Base-by-base conservation (phyloP, 2,113 vertebrate species). In the Xerus inauris region DNA sequence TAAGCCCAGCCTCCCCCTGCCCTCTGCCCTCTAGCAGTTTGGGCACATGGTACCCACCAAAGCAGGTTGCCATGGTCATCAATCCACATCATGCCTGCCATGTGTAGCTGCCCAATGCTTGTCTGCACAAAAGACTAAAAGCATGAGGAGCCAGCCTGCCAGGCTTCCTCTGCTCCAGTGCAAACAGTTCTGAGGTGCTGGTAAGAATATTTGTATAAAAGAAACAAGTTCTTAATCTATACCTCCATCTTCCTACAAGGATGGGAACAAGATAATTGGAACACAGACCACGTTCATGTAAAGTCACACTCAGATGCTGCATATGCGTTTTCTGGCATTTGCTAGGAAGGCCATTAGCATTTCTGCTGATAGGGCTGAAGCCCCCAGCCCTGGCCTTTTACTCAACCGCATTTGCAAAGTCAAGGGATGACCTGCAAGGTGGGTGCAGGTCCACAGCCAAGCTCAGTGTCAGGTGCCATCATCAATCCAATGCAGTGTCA, bases 311-410 rank as follows among this genome's bases (percentile, higher is more conserved):
- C 83, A 89, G 94, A 82, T 91, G 88, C 93, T 89, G 93, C 76
- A 2, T 87, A 49, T 89, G 96, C 89, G 13, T 73, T 97, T 96
- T 93, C 79, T 87, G 83, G 91, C 59, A 51, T 92, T 93, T 54
- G 35, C 57, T 76, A 20, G 26, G 79, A 45, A 95, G 49, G 38
- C 40, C 67, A 81, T 97, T 97, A 95, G 83, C 92, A 97, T 98
- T 98, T 97, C 92, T 97, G 97, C 96, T 95, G 97, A 97, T 89
- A 77, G 89, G 49, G 75, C 87, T 47, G 42, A 93, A 95, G 96
- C 30, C 79, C 91, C 80, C 38, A 67, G 87, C 32, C 73, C 81
- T 93, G 96, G 79, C 89, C 89, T 96, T 75, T 83, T 64, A 30
- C 65, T 96, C 81, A 84, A 42, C 40, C 38, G 35, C 28, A 30